phyloP scores from a whole-genome alignment of 2,888 invertebrate species.

The Teleiodes luculella region DNA sequence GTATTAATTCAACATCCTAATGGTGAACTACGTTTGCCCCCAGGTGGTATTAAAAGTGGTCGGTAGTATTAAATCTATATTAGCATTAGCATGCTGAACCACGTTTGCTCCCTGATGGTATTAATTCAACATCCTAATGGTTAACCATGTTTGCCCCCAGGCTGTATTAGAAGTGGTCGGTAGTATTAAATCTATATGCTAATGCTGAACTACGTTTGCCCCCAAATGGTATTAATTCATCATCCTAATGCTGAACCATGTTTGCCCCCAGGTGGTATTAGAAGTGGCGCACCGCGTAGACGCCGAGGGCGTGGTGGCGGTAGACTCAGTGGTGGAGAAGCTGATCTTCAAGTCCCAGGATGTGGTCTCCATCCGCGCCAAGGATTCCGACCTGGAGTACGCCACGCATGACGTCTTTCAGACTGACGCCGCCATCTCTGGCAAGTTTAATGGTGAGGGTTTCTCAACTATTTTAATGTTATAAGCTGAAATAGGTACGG shows the following conservation, averaged over 20 bases:
- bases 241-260: neutral
- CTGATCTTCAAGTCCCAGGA: constrained; percentile 91
- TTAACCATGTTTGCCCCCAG: constrained; percentile 41
- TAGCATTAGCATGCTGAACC: no score
- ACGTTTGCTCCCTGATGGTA: no score
- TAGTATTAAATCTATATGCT: no score
- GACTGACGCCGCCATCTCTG: constrained; percentile 91
- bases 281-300: constrained; percentile 92
- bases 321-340: constrained; percentile 86
- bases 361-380: constrained; percentile 89
- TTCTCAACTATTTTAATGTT: no score
- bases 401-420: constrained; percentile 92
- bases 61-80: neutral
- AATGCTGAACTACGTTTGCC: neutral
- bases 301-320: constrained; percentile 80
- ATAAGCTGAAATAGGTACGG: no score
- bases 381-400: constrained; percentile 92
- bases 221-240: no score
- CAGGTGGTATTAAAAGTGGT: no score
- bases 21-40: no score
- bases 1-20: no score
- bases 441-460: constrained; percentile 87
- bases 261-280: constrained; percentile 81
- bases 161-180: constrained; percentile 91
- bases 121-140: neutral